Evolutionary conservation across 92 coral and sea anemone species (phyloP).

Genomic region (Actinostola sp.): DNA sequence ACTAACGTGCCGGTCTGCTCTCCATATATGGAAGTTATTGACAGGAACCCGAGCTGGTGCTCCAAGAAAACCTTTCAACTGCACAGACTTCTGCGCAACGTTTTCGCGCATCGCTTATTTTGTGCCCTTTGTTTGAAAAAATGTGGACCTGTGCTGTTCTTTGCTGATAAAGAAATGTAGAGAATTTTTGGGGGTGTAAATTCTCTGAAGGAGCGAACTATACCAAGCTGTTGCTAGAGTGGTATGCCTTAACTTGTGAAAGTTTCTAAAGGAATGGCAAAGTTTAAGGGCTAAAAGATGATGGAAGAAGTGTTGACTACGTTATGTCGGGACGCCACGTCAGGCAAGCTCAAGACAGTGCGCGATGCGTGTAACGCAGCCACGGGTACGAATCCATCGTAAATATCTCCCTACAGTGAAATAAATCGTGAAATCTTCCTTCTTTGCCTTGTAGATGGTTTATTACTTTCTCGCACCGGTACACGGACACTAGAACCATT

Average conservation of each 20-base stretch:
- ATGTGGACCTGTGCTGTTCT: slow-evolving; percentile 25
- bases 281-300: slow-evolving; percentile 42
- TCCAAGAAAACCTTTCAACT: slow-evolving; percentile 64
- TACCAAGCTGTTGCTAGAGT: not conserved
- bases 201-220: not conserved
- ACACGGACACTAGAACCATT: slow-evolving; percentile 80
- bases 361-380: slow-evolving; percentile 96
- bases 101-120: slow-evolving; percentile 67
- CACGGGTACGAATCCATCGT: slow-evolving; percentile 69
- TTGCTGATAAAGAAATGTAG: slow-evolving; percentile 39
- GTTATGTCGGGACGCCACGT: slow-evolving; percentile 97
- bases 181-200: not conserved
- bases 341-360: slow-evolving; percentile 84
- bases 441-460: slow-evolving; percentile 65
- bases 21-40: slow-evolving; percentile 69
- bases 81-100: slow-evolving; percentile 74
- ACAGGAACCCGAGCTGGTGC: slow-evolving; percentile 64
- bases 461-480: slow-evolving; percentile 81
- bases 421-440: not conserved
- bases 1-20: slow-evolving; percentile 36
- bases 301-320: slow-evolving; percentile 91
- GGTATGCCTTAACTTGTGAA: not conserved
- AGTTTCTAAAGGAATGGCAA: slow-evolving; percentile 19
- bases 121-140: slow-evolving; percentile 60
- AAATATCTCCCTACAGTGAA: not conserved